A percentile compares a stretch with the other conserved stretches of the same genome.
Evolutionary conservation across 1,140 invertebrate genomes (phyloP).

Genomic region (Andrena cerasifolii): DNA sequence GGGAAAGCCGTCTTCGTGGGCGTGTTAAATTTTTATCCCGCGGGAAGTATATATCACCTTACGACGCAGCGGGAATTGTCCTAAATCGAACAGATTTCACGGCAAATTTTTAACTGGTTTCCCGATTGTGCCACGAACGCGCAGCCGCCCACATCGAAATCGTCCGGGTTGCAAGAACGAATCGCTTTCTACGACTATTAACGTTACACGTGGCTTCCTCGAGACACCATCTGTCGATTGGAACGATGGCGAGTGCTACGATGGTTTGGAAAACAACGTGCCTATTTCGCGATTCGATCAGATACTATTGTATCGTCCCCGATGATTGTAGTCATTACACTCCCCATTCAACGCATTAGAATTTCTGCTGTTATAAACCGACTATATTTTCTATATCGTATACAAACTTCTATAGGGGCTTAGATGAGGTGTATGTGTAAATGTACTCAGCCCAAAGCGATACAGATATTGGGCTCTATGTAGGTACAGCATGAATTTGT

Average conservation of each 20-base stretch:
- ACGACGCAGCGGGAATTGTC: not conserved
- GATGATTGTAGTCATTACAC: constrained; percentile 80
- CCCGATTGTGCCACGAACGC: not conserved
- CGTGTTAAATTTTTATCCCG: constrained; percentile 32
- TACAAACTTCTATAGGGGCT: too few species aligned
- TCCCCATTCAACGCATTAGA: constrained; percentile 72
- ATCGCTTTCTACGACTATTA: constrained; percentile 49
- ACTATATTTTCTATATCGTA: constrained; percentile 67
- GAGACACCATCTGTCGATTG: constrained; percentile 74
- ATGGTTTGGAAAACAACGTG: constrained; percentile 76
- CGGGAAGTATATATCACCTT: constrained; percentile 8
- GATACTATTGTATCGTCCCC: constrained; percentile 76
- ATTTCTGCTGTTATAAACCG: constrained; percentile 72
- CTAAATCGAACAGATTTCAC: constrained; percentile 60
- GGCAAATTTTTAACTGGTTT: constrained; percentile 59
- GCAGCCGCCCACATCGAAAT: constrained; percentile 4
- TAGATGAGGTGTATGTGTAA: too few species aligned
- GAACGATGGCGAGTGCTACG: constrained; percentile 64
- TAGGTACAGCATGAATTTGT: too few species aligned
- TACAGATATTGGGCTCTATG: too few species aligned
- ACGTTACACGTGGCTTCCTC: constrained; percentile 39
- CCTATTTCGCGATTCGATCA: constrained; percentile 75
- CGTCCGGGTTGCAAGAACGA: constrained; percentile 30
- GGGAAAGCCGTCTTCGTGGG: constrained; percentile 36
- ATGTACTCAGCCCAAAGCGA: too few species aligned